Base-by-base conservation (phyloP, 2,113 vertebrate species). In the Centropus bengalensis region DNA sequence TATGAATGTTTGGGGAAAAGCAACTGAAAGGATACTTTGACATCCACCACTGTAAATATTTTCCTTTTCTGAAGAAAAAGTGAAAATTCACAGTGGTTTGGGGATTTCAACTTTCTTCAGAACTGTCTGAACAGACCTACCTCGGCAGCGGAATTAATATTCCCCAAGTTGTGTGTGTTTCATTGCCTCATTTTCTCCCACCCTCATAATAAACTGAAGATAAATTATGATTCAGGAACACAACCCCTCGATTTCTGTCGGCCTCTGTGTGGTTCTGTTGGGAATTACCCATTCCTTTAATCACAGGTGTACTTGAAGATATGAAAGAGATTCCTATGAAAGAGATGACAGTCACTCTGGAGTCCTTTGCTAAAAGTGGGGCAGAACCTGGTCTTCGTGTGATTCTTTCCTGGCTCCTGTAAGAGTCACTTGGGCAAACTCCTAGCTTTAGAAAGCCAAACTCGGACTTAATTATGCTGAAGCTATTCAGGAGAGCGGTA, bases 11-110 rank as follows among this genome's bases (percentile, higher is more conserved):
- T 55, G 55, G 49, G 44, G 16, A n/a, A 88, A 70, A 94, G 52
- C 47, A 82, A 89, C 86, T 93, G 71, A 95, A 94, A 86, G 67
- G 60, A 49, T 27, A 63, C 60, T 86, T 82, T 88, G 82, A 86
- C 32, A 80, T 79, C 23, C 8, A 64, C 38, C n/a, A 77, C n/a
- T 69, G 74, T 68, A 85, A 76, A 76, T 79, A 38, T 42, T 78
- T 78, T 67, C 8, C 81, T 92, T 84, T 86, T 54, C 26, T 33
- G 14, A 55, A 91, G 51, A 60, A 81, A 91, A 92, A 58, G 10
- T 62, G 62, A 69, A 85, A 80, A 74, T 74, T 73, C 30, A 24
- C 51, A 64, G 68, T 81, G 27, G 23, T 86, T 93, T 76, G 8
- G 10, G 18, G 8, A 2, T 60, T 89, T 91, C 21, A 59, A 5